phyloP scores from a whole-genome alignment of 2,113 vertebrate species.

The Epinephelus moara region DNA sequence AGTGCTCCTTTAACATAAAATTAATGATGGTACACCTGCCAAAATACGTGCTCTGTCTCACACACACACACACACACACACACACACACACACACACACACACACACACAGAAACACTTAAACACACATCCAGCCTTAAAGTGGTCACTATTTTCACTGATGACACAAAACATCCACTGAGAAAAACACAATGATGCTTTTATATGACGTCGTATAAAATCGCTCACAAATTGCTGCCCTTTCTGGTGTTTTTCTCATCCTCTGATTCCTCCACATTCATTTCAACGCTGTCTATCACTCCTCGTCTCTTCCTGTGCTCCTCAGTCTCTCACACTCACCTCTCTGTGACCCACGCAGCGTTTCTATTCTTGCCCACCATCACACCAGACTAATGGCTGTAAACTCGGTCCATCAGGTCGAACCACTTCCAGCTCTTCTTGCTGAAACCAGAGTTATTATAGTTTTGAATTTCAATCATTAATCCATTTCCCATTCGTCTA shows the following conservation, averaged over 20 bases:
- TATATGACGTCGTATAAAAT: neutral
- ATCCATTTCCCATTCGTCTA: too few relatives aligned
- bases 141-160: neutral
- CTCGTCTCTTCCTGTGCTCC: slow-evolving; percentile 16
- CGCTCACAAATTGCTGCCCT: neutral
- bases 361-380: slow-evolving; percentile 47
- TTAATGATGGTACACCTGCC: slow-evolving; percentile 3
- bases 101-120: neutral
- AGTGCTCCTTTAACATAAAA: slow-evolving; percentile 22
- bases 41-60: slow-evolving; percentile 15
- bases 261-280: slow-evolving; percentile 17
- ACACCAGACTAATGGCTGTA: slow-evolving; percentile 15
- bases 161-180: neutral
- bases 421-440: too few relatives aligned
- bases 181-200: slow-evolving; percentile 19
- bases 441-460: too few relatives aligned
- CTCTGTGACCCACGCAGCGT: slow-evolving; percentile 33
- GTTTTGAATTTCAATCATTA: too few relatives aligned
- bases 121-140: neutral
- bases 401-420: too few relatives aligned
- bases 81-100: neutral
- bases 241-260: slow-evolving; percentile 10
- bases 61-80: neutral
- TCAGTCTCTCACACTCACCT: slow-evolving; percentile 31
- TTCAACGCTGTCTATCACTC: slow-evolving; percentile 31